phyloP scores from a whole-genome alignment of 53 echinoderm and acorn worm genomes.

The Henricia sp. region DNA sequence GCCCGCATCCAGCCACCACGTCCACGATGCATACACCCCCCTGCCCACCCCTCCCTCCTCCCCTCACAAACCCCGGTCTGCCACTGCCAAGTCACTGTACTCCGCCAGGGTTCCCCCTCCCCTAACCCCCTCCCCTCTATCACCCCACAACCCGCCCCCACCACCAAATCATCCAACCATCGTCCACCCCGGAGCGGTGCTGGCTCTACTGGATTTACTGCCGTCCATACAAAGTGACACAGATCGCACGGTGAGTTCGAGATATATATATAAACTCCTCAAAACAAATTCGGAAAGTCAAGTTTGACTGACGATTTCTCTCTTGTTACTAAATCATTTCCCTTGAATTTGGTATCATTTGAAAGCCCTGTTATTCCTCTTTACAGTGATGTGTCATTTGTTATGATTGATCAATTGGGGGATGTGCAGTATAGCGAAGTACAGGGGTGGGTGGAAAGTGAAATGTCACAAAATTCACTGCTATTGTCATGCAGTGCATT shows the following conservation, averaged over 20 bases:
- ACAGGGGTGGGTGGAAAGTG: no score
- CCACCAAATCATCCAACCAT: slow-evolving; percentile 84
- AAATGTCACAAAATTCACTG: no score
- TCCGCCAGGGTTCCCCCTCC: slow-evolving; percentile 18
- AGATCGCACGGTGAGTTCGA: slow-evolving; percentile 23
- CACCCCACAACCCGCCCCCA: slow-evolving; percentile 36
- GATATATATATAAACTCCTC: no score
- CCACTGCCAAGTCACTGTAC: not conserved
- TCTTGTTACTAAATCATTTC: no score
- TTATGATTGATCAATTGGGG: no score
- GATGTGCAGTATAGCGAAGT: no score
- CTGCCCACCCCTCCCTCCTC: slow-evolving; percentile 82
- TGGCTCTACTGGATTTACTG: slow-evolving; percentile 86
- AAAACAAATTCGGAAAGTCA: no score
- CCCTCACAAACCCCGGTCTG: slow-evolving; percentile 43
- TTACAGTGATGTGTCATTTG: no score
- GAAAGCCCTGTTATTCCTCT: no score
- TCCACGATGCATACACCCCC: slow-evolving; percentile 87
- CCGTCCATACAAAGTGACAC: slow-evolving; percentile 73
- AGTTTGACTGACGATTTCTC: no score
- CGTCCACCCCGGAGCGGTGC: slow-evolving; percentile 93
- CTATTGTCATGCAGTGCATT: no score
- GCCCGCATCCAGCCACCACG: slow-evolving; percentile 71
- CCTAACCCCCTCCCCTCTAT: slow-evolving; percentile 31
- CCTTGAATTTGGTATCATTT: no score